These are phyloP conservation scores for Camptogramma bilineatum DNA, from an alignment of 2,888 invertebrate genomes.

Conservation along the genomic window DNA sequence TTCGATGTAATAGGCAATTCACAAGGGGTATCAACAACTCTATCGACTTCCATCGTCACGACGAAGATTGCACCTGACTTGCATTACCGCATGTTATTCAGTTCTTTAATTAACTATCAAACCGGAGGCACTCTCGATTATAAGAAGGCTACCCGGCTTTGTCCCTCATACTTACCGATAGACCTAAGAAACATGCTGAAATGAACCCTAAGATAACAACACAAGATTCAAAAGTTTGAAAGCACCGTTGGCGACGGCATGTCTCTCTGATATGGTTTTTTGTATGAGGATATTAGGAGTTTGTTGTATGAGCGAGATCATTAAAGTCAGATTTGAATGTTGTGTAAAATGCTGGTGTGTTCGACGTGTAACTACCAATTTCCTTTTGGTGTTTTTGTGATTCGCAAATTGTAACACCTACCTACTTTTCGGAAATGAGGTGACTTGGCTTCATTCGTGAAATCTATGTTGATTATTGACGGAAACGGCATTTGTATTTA, in stretches of 20 bases:
- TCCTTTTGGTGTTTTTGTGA: constrained; percentile 46
- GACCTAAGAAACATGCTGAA: constrained; percentile 49
- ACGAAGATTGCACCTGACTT: constrained; percentile 80
- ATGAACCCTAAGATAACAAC: constrained; percentile 49
- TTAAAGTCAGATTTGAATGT: constrained; percentile 61
- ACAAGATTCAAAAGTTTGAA: constrained; percentile 50
- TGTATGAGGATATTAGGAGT: constrained; percentile 63
- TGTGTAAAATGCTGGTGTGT: constrained; percentile 57
- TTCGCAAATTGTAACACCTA: constrained; percentile 31
- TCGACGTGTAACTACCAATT: constrained; percentile 52
- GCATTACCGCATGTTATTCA: constrained; percentile 79
- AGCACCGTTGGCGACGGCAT: constrained; percentile 69
- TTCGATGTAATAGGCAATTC: too few species aligned
- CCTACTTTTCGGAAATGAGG: constrained; percentile 16
- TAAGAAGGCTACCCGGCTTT: constrained; percentile 80
- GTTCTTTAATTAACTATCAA: constrained; percentile 84
- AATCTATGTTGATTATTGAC: background rate
- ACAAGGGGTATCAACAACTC: constrained; percentile 59
- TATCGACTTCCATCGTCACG: constrained; percentile 49
- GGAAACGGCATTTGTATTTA: background rate
- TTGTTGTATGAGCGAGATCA: constrained; percentile 60
- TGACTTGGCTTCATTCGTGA: constrained; percentile 10
- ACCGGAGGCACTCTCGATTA: constrained; percentile 81
- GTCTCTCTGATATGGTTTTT: constrained; percentile 78
- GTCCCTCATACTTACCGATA: constrained; percentile 63